Evolutionary conservation across 2,888 invertebrate genomes (phyloP).

Genomic region (Thymelicus sylvestris): DNA sequence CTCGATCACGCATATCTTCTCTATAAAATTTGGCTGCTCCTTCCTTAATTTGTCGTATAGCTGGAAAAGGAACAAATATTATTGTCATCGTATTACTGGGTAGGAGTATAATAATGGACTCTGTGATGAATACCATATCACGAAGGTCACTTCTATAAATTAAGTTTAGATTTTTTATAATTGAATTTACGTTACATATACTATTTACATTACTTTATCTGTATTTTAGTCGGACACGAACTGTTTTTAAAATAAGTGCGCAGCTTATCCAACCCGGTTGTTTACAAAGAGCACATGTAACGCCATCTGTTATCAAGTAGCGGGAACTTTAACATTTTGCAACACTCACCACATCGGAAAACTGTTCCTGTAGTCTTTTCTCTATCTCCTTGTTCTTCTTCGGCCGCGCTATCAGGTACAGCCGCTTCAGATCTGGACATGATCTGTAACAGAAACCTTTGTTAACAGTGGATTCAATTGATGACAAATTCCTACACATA

Average conservation of each 20-base stretch:
- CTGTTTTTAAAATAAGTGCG: no score
- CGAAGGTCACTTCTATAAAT: no score
- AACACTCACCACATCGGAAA: slow-evolving; percentile 84
- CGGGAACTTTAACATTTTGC: not conserved
- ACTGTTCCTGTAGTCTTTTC: slow-evolving; percentile 82
- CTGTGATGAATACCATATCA: no score
- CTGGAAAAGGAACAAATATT: slow-evolving; percentile 52
- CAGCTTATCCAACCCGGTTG: no score
- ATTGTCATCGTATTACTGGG: not conserved
- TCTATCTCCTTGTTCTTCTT: slow-evolving; percentile 83
- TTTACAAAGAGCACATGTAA: not conserved
- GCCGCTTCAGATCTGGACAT: slow-evolving; percentile 75
- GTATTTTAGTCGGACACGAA: no score
- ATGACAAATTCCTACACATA: no score
- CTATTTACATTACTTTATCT: no score
- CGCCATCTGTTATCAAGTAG: slow-evolving; percentile 1
- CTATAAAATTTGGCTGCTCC: slow-evolving; percentile 65
- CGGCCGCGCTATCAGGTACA: slow-evolving; percentile 81
- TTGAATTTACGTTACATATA: no score
- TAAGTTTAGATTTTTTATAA: no score
- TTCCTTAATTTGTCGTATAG: slow-evolving; percentile 70
- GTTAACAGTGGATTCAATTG: not conserved
- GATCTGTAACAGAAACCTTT: slow-evolving; percentile 59
- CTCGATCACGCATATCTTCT: slow-evolving; percentile 68
- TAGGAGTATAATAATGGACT: no score